Base-by-base conservation (phyloP, 2,113 vertebrate species). In the Macroglossus sobrinus region DNA sequence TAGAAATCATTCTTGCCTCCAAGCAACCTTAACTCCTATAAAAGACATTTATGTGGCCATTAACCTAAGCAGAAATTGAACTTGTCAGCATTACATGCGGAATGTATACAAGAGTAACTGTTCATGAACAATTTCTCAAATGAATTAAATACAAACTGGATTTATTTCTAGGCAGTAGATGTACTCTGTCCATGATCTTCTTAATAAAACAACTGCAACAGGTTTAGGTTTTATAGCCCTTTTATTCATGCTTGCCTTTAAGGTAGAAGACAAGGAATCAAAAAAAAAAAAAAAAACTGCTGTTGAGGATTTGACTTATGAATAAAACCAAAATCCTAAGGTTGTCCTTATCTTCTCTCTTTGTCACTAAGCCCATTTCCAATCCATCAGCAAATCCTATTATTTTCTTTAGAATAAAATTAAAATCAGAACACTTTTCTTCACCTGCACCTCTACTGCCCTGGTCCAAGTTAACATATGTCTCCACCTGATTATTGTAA, bases 41-140 rank as follows among this genome's bases (percentile, higher is more conserved):
- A 96, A 91, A 97, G 94, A 96, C 97, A 94, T 97, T 97, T 96
- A 90, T 97, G 95, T 97, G 91, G 97, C 94, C 97, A 94, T 97
- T 97, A 97, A 96, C 97, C 94, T 94, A 79, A 92, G 93, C 82
- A 87, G 93, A 97, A 97, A 97, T 96, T 96, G 94, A 96, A 97
- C 96, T 95, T 98, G 97, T 97, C 97, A 97, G 96, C 94, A 94
- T 91, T 89, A 45, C 89, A 74, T 5, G 16, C 57, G 94, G 91
- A 87, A 94, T 75, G 82, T 89, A 91, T 69, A 84, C 74, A 96
- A 94, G 97, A 94, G 82, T 96, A 93, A 96, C 94, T 74, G 69
- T 89, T 97, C 85, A 84, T 47, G 89, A 97, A 93, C 97, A 97
- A 81, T 93, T 97, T 93, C 93, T 96, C 89, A 85, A 91, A 92